Conservation (phyloP, 1,140 invertebrate species). For the Saccostrea glomerata region DNA sequence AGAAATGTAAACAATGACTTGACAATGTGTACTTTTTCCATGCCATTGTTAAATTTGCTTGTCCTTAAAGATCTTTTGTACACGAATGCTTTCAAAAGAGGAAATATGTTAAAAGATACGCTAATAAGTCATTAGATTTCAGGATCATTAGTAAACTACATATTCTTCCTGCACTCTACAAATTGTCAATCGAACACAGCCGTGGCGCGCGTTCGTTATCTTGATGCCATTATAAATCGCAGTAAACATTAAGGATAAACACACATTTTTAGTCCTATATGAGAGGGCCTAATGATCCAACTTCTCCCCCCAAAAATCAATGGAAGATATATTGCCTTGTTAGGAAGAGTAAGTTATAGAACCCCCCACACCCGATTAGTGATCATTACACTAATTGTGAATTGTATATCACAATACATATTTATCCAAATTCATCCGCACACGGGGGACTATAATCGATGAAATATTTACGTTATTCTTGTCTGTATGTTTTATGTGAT, state of each 20-base stretch:
- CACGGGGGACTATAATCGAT: background rate
- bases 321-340: constrained; percentile 6
- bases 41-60: background rate
- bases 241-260: background rate
- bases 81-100: background rate
- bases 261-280: constrained; percentile 1
- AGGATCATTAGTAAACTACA: background rate
- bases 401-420: constrained; percentile 33
- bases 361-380: constrained; percentile 10
- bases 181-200: background rate
- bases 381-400: constrained; percentile 29
- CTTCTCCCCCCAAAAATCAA: background rate
- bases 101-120: background rate
- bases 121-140: background rate
- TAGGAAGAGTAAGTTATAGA: constrained; percentile 5
- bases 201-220: background rate
- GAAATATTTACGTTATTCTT: constrained; percentile 22
- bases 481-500: constrained; percentile 8
- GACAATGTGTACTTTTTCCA: background rate
- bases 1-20: too few species aligned
- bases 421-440: constrained; percentile 3
- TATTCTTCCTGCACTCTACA: background rate
- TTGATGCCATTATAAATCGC: background rate
- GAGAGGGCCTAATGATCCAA: background rate
- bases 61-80: background rate